Evolutionary conservation across 2,888 invertebrate genomes (phyloP).

Genomic region (Sarcophaga subvicina): DNA sequence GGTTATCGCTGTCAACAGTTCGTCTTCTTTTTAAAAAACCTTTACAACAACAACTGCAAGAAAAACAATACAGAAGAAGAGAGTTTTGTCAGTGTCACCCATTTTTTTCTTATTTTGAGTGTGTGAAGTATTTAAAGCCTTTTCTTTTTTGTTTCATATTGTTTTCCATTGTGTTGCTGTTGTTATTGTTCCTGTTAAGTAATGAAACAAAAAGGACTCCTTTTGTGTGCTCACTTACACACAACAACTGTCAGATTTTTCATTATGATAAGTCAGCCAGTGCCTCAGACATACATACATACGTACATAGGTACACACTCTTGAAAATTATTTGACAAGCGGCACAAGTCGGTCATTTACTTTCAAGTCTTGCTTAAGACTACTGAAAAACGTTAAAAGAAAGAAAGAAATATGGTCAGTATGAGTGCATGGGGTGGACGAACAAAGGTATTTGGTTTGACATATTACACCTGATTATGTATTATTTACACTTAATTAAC

Average conservation of each 20-base stretch:
- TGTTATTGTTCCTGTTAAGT: conserved; percentile 4
- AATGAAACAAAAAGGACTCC: conserved; percentile 62
- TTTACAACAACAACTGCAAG: conserved; percentile 6
- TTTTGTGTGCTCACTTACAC: conserved; percentile 53
- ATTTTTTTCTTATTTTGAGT: conserved; percentile 50
- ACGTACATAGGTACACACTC: conserved; percentile 1
- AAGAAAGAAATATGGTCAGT: neutral
- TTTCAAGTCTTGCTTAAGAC: conserved; percentile 51
- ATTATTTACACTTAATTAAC: conserved; percentile 59
- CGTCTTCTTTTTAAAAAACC: conserved; percentile 62
- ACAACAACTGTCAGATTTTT: conserved; percentile 68
- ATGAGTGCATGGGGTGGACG: neutral
- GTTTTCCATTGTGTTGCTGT: neutral
- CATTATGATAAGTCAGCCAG: conserved; percentile 73
- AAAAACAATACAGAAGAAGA: conserved; percentile 2
- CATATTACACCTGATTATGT: conserved; percentile 68
- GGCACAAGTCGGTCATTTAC: conserved; percentile 66
- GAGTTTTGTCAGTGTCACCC: neutral
- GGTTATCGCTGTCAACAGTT: conserved; percentile 69
- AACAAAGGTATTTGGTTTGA: conserved; percentile 22
- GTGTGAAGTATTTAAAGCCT: conserved; percentile 79
- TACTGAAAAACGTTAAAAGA: neutral
- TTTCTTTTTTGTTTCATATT: conserved; percentile 27
- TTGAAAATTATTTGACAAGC: conserved; percentile 62
- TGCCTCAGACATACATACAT: conserved; percentile 31